Evolutionary conservation across 2,113 vertebrate genomes (phyloP), one percentile per base, ranked within the genome.

Genomic region (Sorex fumeus): DNA sequence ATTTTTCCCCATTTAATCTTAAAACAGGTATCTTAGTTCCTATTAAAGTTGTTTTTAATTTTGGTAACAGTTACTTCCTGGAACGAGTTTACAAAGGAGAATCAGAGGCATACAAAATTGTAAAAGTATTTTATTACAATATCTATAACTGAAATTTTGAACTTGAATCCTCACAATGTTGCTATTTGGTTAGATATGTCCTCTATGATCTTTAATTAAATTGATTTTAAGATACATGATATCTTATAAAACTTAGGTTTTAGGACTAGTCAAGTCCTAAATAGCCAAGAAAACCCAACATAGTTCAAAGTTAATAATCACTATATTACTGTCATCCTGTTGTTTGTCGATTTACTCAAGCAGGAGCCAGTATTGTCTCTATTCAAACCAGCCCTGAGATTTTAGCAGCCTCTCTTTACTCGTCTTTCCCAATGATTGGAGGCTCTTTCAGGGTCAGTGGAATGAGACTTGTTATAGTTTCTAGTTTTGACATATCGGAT

Each of bases 41-140:
- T 81, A 66, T 15, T 32, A 45, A 53, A 80, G 53, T 87, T 32
- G 16, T 4, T 80, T 86, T 93, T 74, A 82, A 57, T n/a, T 84
- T 34, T 84, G 57, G 47, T 9, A 32, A 10, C 10, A 80, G 28
- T 89, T 19, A 67, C 25, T 87, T 87, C 8, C 79, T 91, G 12
- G 10, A 81, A 28, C 94, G 16, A 62, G 74, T 27, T 92, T 84
- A 84, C 6, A 47, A 70, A 87, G 8, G 4, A 57, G 34, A 84
- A 57, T 6, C 2, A 90, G 30, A 9, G 8, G 7, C 36, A 70
- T 57, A 81, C 60, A 30, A 3, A 84, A 16, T 3, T 83, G 3
- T 53, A 50, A 81, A 88, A 81, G 45, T 16, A 64, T 91, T 77
- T 0, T 70, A 2, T 3, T 82, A 32, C 40, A 76, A 36, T 72